Base-by-base conservation (phyloP, 2,113 vertebrate species). In the Rhinichthys klamathensis region DNA sequence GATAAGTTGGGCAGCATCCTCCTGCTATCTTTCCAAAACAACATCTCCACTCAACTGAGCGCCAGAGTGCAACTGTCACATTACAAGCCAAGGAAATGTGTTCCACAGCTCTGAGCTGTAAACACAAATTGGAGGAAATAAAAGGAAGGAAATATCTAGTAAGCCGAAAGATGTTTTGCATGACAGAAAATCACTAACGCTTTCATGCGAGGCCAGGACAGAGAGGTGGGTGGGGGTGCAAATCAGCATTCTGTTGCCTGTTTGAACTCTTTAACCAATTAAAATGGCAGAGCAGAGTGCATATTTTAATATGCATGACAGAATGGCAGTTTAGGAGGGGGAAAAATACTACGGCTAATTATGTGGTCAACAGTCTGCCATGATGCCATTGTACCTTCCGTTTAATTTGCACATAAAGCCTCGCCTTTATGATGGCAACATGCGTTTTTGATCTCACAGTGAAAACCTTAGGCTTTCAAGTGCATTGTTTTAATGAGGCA, bases 1-100 rank as follows among this genome's bases (percentile, higher is more conserved):
- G 89, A 94, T 93, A 94, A 94, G 93, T 94, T 95, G 92, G 93
- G 90, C 91, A 91, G 90, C 91, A 90, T 92, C 91, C 91, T 93
- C 90, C 89, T 91, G 92, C 92, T 92, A 93, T 91, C 91, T 73
- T 86, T 90, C 91, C 85, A 89, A 87, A 92, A 92, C 90, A 93
- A 93, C 92, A 92, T 92, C 93, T 90, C 89, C 90, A 88, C 91
- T 92, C 88, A 93, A 92, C 88, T 92, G 92, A 92, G 89, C 91
- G 91, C 91, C 93, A 92, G 91, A 93, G 91, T 92, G 91, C 92
- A 92, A 91, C 92, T 92, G 92, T 95, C 94, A 93, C 91, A 92
- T 94, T 91, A 92, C 89, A 89, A 90, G 90, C 90, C 88, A 91
- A 88, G 83, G 88, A 91, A 87, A 86, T 12, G 44, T 87, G 87